Evolutionary conservation across 2,888 invertebrate species (phyloP), one percentile per base, ranked within the genome.

Genomic region (Acrobasis suavella): DNA sequence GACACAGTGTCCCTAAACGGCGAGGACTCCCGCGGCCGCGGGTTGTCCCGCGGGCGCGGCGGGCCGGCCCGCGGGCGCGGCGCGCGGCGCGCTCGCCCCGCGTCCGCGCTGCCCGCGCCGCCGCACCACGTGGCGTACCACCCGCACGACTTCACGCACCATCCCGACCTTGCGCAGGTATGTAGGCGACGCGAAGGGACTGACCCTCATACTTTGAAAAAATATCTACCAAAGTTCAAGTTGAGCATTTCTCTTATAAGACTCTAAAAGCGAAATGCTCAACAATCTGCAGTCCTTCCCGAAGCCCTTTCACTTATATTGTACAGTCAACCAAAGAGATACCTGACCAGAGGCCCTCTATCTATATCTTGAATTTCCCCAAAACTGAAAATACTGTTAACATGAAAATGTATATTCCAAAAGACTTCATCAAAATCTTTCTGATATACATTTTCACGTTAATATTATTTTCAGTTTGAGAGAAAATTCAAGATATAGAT

Each of bases 1-100:
- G 92, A 92, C 71, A 89, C 92, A 8, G 86, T 90, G 9, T 91
- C 91, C 0, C 76, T 91, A 6, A 92, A 92, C 77, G 91, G 92
- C 58, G 92, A 91, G 65, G 91, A 89, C 15, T 78, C 72, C 5
- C 77, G 86, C 1, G 79, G 83, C 1, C 78, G 86, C 7, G 74
- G 76, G 7, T 71, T 63, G 1, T 62, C 74, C 9, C 77, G 81
- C 10, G 74, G 77, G 0, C 68, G 76, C 16, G 65, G 68, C 50
- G 64, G 63, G 52, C 42, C 50, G 22, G 63, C 58, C 9, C 69
- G 76, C 2, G 73, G 75, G 1, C 77, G 80, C 22, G 85, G 75
- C 5, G 80, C 71, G 0, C 50, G 76, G 1, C 76, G 78, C 9
- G 71, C 82, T 0, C 79, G 89, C 0, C 85, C 87, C 46, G 82